Base-by-base conservation (phyloP, 1,140 invertebrate genomes). In the Lordiphosa stackelbergi region DNA sequence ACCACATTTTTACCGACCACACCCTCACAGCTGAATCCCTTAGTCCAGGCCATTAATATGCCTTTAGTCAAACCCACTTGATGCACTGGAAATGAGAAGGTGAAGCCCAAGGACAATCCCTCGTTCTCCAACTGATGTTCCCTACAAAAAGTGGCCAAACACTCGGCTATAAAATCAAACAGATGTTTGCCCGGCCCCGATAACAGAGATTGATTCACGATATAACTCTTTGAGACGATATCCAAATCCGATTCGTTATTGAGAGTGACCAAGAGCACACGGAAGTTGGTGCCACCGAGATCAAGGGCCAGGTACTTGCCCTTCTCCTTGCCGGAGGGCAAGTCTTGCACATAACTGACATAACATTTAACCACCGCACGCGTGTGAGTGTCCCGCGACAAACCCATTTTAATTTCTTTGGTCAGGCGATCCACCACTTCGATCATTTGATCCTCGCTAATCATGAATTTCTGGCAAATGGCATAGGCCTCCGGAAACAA, bases 81-180 rank as follows among this genome's bases (percentile, higher is more conserved):
- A 28, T 90, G 90, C 85, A 97, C 93, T 0, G 98, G 98, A 88
- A 99, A 99, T 66, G 97, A 99, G 89, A 99, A 99, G 0, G 98
- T 99, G 88, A 99, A 99, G 0, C 98, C 98, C 31, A 98, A 31
- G 0, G 74, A 58, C 6, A 71, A 6, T 2, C 46, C 4, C 90
- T 95, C 94, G 0, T 35, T 66, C 41, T 92, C 89, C 57, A 95
- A 86, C 5, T 93, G 90, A 28, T 94, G 89, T n/a, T 94, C 91
- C 36, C 92, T 94, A 89, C 75, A 98, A 86, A 99, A 99, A 55
- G 93, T 92, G 0, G 94, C 92, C 69, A 99, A 90, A 89, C 97
- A 99, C 69, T 97, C 94, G 36, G 98, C 98, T 74, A 99, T 99
- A 87, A 99, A 97, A 87, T 99, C 98, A 89, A 99, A 99, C 7